Evolutionary conservation across 2,797 vertebrate species (phyloP), one percentile per base, ranked within the genome.

Genomic region (Pangasius mekongensis): DNA sequence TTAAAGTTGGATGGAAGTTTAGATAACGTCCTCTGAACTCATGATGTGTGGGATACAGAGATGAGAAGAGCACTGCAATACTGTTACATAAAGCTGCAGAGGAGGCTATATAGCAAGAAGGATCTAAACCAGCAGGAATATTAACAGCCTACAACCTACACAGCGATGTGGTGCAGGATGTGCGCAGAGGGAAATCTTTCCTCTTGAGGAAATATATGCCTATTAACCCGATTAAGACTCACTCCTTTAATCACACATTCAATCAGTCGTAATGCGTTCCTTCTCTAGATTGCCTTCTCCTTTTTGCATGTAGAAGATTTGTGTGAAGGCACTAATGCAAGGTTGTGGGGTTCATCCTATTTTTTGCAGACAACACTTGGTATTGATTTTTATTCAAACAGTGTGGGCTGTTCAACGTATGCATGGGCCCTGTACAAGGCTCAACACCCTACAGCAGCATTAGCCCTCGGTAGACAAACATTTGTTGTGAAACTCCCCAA

Each of bases 51-150:
- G 88, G 86, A 86, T 87, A 54, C 71, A 43, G 84, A 52, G 83
- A 86, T 71, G 64, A 87, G 77, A 39, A 39, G 81, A 85, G 86
- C 84, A 49, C 85, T 82, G 90, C 85, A 87, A 77, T 85, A 39
- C 67, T 73, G 78, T 92, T 93, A 92, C 33, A 39, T 92, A 91
- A 92, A 92, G 47, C 86, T 90, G 87, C 89, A 89, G 87, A 90
- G 90, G 88, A 89, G 91, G 90, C 84, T 89, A 83, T 89, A 85
- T 60, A 88, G 85, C 60, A n/a, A 88, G 87, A 58, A 81, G 77
- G 54, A 85, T 89, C 76, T 76, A 87, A 87, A 87, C 85, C 83
- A 39, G 78, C 85, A 83, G 87, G 54, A 90, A 87, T 90, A 88
- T 88, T 62, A 78, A 90, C 90, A 89, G 83, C 86, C 69, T 20